phyloP scores from a whole-genome alignment of 1,140 invertebrate species.

The Dreissena polymorpha region DNA sequence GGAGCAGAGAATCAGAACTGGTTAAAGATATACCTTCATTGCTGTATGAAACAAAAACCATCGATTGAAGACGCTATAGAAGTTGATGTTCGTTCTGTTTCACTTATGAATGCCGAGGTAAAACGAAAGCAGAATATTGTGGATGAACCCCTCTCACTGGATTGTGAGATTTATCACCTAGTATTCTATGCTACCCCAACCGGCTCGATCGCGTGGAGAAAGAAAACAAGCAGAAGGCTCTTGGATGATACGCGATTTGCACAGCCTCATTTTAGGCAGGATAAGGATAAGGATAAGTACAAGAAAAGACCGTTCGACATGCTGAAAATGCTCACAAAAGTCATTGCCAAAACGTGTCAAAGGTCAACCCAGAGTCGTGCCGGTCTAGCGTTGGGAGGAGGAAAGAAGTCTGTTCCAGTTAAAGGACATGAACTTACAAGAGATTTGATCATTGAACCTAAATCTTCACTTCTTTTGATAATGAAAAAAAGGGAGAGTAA shows the following conservation, averaged over 20 bases:
- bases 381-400: not conserved
- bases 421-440: conserved; percentile 21
- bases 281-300: too few species aligned
- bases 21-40: too few species aligned
- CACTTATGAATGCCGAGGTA: too few species aligned
- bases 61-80: too few species aligned
- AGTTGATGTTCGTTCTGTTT: too few species aligned
- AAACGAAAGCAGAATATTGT: not conserved
- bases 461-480: too few species aligned
- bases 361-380: conserved; percentile 8
- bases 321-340: conserved; percentile 27
- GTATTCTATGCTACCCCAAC: conserved; percentile 32
- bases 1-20: too few species aligned
- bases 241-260: conserved; percentile 40
- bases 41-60: too few species aligned
- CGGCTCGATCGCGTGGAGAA: conserved; percentile 44
- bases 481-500: too few species aligned
- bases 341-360: not conserved
- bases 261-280: conserved; percentile 13
- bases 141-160: not conserved
- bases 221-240: conserved; percentile 22
- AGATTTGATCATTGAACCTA: conserved; percentile 17
- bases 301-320: conserved; percentile 1
- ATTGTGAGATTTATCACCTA: conserved; percentile 21
- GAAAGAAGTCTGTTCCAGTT: conserved; percentile 31